Percentiles rank a stretch among this genome's conserved stretches.
phyloP scores from a whole-genome alignment of 2,113 vertebrate genomes.

The Dendrocopos noguchii region DNA sequence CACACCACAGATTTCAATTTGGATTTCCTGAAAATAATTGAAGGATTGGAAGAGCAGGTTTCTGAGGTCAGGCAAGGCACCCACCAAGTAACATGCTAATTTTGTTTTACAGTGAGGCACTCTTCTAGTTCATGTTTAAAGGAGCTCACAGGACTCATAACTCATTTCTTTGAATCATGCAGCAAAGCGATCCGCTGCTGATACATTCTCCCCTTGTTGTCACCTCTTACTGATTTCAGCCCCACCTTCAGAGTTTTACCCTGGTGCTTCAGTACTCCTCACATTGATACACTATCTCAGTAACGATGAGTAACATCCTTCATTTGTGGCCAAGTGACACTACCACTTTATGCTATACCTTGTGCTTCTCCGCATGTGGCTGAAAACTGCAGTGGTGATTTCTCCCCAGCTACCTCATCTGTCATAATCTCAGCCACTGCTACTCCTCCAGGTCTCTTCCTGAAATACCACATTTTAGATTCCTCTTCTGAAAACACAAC shows the following conservation, averaged over 20 bases:
- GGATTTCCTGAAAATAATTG: background rate
- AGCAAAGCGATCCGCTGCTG: background rate
- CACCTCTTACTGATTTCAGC: background rate
- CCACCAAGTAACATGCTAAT: background rate
- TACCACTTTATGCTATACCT: accelerated
- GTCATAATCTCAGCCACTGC: background rate
- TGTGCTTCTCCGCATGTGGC: accelerated
- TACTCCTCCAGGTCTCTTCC: background rate
- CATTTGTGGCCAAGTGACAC: background rate
- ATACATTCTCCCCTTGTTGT: background rate
- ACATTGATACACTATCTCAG: background rate
- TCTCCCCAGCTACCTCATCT: background rate
- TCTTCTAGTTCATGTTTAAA: background rate
- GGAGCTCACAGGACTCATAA: background rate
- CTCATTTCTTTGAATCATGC: background rate
- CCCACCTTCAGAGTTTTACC: background rate
- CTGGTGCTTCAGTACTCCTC: background rate
- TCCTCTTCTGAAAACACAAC: background rate
- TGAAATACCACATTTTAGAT: background rate
- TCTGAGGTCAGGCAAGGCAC: background rate
- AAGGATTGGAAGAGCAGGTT: background rate
- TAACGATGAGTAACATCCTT: background rate
- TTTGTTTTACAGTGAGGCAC: background rate
- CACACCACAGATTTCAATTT: background rate
- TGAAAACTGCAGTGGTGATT: background rate